Evolutionary conservation across 2,888 invertebrate species (phyloP), one percentile per base, ranked within the genome.

Genomic region (Erebia ligea): DNA sequence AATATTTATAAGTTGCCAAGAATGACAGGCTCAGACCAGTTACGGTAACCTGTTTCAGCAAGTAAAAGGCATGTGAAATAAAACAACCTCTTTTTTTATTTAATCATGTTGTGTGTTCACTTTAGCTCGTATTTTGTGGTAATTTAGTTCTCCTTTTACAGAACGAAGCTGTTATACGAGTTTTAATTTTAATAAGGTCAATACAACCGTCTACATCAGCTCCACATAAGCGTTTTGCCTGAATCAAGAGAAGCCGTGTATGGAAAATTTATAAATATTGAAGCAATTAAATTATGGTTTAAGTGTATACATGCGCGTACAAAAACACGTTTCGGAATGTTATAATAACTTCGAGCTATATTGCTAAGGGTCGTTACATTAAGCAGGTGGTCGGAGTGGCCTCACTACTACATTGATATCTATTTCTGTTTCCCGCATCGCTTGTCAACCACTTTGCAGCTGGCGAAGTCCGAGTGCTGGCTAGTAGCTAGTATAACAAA

Each of bases 1-100:
- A 85, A 87, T 87, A 88, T 89, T 87, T 86, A 87, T 84, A 82
- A 83, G 82, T 79, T 80, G 82, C 81, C 81, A 82, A 84, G 83
- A 86, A 86, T 84, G 82, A 82, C 81, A 81, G 79, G 78, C 79
- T 79, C 72, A 74, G 79, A 86, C 87, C 86, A 86, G 87, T 86
- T 83, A 73, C 67, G 63, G 75, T 75, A 87, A 87, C 90, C 83
- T 75, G 89, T 89, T 89, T 85, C 75, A 76, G 80, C 76, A 76
- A 82, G 82, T 84, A 86, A 86, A 86, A 85, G 84, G 83, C 81
- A 84, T 81, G 83, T 80, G 81, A 85, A 84, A 82, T 80, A 80
- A 34, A 84, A 85, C 79, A 87, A 85, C 79, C 82, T 82, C 80
- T 75, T 82, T 75, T 82, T 85, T 85, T 76, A 72, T 76, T 76